Evolutionary conservation across 2,113 vertebrate species (phyloP), one percentile per base, ranked within the genome.

Genomic region (Erpornis zantholeuca): DNA sequence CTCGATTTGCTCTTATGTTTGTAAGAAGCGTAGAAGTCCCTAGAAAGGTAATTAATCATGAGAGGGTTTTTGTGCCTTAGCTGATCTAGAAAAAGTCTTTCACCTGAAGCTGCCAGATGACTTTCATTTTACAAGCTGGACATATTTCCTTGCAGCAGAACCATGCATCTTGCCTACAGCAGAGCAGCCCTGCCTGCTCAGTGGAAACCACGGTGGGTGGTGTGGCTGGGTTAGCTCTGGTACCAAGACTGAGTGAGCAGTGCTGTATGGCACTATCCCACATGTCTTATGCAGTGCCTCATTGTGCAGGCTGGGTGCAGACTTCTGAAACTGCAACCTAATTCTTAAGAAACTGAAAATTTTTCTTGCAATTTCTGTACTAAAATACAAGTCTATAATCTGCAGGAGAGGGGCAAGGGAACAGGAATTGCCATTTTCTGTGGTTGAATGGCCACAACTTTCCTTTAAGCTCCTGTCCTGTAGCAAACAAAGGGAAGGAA

Each of bases 231-330:
- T 31, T 75, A 13, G 29, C 15, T 14, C 13, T 54, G 50, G 5
- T 6, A 5, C 3, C 27, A 9, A 4, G 18, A 36, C 64, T 8
- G 1, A 56, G 65, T 22, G 6, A 50, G 27, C 0, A 2, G 19
- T 2, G 27, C 31, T 49, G 25, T 0, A 0, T 8, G 40, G 14
- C n/a, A 4, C 38, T n/a, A 25, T 20, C 35, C 38, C 33, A 16
- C 4, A 0, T 2, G 1, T n/a, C 65, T 21, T 18, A 27, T 2
- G 12, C 38, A 44, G 44, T 1, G 1, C 40, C 3, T 19, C 4
- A 0, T 15, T 25, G 7, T 12, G 50, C 21, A 44, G 60, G 59
- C 33, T 53, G 33, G 12, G n/a, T 20, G 19, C 1, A 38, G 40
- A 8, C 20, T 65, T 76, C 33, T 57, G 59, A 73, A 91, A 45